These are phyloP conservation scores for Drosophila meridionalis DNA, from an alignment of 2,888 invertebrate species.

Conservation along the genomic window DNA sequence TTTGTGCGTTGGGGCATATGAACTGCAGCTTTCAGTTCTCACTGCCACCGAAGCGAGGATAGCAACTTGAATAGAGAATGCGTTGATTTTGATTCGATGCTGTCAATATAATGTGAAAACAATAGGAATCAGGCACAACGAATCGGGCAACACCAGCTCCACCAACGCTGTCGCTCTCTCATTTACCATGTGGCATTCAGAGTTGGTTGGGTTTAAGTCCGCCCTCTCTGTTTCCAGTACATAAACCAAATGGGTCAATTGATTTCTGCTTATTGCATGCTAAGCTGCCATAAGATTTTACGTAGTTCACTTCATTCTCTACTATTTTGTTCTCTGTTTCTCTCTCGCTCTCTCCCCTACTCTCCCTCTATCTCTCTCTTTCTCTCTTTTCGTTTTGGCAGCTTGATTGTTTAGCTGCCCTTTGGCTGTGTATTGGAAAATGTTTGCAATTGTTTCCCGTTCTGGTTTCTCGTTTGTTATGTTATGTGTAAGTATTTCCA, in stretches of 20 bases:
- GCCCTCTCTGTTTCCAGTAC: constrained; percentile 71
- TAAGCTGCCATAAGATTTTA: constrained; percentile 72
- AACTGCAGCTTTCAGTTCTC: constrained; percentile 68
- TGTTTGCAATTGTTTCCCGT: constrained; percentile 67
- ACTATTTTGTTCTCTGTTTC: not conserved
- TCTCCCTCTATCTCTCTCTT: not conserved
- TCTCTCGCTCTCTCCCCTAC: not conserved
- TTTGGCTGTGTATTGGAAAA: constrained; percentile 55
- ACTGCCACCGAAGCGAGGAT: constrained; percentile 22
- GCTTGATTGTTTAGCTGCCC: constrained; percentile 23
- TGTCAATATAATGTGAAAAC: constrained; percentile 69
- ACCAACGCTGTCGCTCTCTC: not conserved
- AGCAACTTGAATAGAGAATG: constrained; percentile 45
- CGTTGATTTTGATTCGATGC: constrained; percentile 67
- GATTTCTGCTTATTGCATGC: constrained; percentile 80
- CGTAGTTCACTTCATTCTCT: constrained; percentile 43
- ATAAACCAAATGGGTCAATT: constrained; percentile 83
- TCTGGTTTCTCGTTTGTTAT: constrained; percentile 43
- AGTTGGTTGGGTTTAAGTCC: constrained; percentile 29
- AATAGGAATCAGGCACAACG: constrained; percentile 39
- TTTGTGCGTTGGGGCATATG: constrained; percentile 64
- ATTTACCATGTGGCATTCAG: constrained; percentile 41
- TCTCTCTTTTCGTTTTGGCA: constrained; percentile 8
- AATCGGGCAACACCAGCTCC: not conserved
- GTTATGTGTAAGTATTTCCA: constrained; percentile 67